These are phyloP conservation scores for Polypterus senegalus DNA, from an alignment of 2,113 vertebrate genomes.

Conservation along the genomic window DNA sequence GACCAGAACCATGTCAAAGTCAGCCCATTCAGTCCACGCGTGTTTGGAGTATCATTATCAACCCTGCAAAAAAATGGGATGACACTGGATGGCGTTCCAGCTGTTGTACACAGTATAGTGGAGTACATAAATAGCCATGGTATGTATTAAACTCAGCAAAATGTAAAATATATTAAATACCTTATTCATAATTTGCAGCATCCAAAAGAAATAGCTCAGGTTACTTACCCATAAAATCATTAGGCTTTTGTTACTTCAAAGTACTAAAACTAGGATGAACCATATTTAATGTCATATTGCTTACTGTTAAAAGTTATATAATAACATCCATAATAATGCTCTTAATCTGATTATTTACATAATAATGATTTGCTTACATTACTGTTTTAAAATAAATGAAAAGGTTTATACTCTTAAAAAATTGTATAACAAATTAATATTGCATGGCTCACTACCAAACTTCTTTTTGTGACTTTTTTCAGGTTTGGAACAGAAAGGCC, in stretches of 20 bases:
- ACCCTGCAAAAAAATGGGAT: slow-evolving; percentile 27
- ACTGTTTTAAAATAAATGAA: no score
- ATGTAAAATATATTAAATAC: no score
- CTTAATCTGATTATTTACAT: slow-evolving; percentile 1
- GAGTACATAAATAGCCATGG: slow-evolving; percentile 54
- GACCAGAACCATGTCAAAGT: slow-evolving; percentile 27
- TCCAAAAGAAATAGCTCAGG: no score
- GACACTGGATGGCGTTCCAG: slow-evolving; percentile 35
- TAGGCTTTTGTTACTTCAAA: no score
- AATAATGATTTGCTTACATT: no score
- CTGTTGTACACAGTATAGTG: slow-evolving; percentile 48
- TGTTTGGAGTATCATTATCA: slow-evolving; percentile 49
- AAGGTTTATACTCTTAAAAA: no score
- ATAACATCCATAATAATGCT: not conserved
- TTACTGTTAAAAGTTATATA: not conserved
- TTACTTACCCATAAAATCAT: no score
- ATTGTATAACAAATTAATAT: no score
- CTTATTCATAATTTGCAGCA: no score
- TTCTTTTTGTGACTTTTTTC: not conserved
- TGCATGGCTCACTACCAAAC: no score
- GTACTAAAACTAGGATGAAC: not conserved
- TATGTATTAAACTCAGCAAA: slow-evolving; percentile 19
- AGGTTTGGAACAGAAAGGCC: slow-evolving; percentile 51
- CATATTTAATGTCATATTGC: not conserved
- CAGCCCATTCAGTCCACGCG: slow-evolving; percentile 15